These are phyloP conservation scores for Andrena camellia DNA, from an alignment of 2,888 invertebrate genomes.

Conservation along the genomic window DNA sequence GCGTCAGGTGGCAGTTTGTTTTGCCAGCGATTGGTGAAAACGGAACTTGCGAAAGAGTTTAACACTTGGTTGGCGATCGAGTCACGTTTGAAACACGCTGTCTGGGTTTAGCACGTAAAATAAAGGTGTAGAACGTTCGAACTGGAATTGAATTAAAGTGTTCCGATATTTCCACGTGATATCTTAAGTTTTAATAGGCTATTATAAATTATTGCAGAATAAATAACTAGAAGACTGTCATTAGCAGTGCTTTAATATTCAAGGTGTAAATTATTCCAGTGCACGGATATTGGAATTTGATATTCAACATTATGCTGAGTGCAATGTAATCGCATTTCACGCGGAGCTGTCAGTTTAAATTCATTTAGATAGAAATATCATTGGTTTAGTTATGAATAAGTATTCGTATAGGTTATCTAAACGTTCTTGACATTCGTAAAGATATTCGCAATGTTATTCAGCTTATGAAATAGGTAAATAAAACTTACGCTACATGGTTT, in stretches of 20 bases:
- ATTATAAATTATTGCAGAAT: background rate
- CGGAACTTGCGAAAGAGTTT: background rate
- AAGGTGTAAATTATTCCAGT: background rate
- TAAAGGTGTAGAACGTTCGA: background rate
- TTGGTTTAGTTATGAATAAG: background rate
- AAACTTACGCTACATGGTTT: constrained; percentile 44
- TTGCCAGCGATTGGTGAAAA: background rate
- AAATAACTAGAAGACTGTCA: background rate
- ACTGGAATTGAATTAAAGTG: constrained; percentile 5
- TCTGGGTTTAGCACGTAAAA: too few relatives aligned
- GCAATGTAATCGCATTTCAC: background rate
- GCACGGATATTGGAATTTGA: background rate
- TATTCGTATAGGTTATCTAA: background rate
- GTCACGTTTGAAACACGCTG: background rate
- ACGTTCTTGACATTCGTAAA: background rate
- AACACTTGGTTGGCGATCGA: constrained; percentile 2
- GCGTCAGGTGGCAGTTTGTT: background rate
- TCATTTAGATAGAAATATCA: background rate
- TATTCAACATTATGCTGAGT: background rate
- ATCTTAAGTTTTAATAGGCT: background rate
- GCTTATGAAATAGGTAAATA: background rate
- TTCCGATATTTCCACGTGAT: background rate
- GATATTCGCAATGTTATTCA: background rate
- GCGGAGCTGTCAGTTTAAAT: background rate
- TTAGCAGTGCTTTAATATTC: background rate